Evolutionary conservation across 2,797 vertebrate species (phyloP), one percentile per base, ranked within the genome.

Genomic region (Lagocephalus sceleratus): DNA sequence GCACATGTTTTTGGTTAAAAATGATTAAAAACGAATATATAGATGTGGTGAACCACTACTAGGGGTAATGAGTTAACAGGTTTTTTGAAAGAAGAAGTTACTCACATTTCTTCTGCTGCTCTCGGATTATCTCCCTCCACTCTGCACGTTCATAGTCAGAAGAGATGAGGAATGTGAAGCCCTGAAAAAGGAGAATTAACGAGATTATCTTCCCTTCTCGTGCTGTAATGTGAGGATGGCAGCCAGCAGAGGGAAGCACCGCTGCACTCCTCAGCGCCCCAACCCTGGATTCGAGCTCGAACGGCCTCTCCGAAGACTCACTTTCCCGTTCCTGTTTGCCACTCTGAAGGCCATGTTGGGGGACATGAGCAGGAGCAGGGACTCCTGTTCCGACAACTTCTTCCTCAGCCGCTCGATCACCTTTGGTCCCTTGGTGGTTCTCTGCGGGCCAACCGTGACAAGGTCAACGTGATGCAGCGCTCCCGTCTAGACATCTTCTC

Each of bases 91-190:
- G 19, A 25, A 12, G 23, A 29, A 1, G 26, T 29, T 63, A 89
- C 94, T 89, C 63, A 95, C 95, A 97, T 59, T 98, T 98, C 82
- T 97, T 97, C 85, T 98, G 95, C 82, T 97, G 95, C 64, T 96
- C 94, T 0, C 94, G 92, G 29, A 98, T 90, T n/a, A 91, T 89
- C 68, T 98, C 95, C 67, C 93, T 91, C 95, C 95, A 98, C 68
- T 98, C 95, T 0, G 94, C 94, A 0, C 95, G 92, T 63, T 97
- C 95, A 0, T 98, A 98, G 81, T 97, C 95, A 0, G 95, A 98
- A 0, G 95, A 97, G 65, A 96, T 95, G 54, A 97, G 91, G 70
- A 97, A 95, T 0, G 92, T 95, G 76, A 95, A 96, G 58, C 94
- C 91, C 95, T 97, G 35, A 48, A 19, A 59, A 78, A 71, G 0